phyloP scores from a whole-genome alignment of 2,113 vertebrate species.

The Myrmecobius fasciatus region DNA sequence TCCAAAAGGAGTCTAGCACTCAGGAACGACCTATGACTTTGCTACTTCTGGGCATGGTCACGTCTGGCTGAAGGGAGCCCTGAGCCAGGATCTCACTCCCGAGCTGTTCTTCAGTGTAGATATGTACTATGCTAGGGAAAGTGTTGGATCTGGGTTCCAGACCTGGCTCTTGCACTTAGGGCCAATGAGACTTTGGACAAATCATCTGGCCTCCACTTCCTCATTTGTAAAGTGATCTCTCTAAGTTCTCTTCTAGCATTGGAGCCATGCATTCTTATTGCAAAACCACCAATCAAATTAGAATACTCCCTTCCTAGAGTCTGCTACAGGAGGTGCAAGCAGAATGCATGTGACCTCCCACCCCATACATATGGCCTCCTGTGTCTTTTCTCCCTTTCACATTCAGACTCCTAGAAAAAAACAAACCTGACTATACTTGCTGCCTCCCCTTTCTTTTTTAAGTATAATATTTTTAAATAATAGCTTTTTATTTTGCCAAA shows the following conservation, averaged over 20 bases:
- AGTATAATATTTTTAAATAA: no score
- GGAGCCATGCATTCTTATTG: neutral
- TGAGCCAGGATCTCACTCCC: neutral
- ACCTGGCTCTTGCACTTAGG: neutral
- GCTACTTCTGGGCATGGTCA: neutral
- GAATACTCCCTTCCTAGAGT: neutral
- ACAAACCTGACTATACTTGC: neutral
- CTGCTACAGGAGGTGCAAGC: neutral
- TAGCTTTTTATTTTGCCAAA: no score
- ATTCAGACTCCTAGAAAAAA: neutral
- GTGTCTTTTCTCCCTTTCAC: conserved; percentile 31
- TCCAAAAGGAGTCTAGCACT: conserved; percentile 22
- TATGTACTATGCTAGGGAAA: neutral
- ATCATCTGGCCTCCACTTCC: neutral
- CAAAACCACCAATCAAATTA: neutral
- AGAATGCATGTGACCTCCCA: neutral
- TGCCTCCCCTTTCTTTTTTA: neutral
- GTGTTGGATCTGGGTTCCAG: neutral
- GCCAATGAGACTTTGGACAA: neutral
- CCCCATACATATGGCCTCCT: conserved; percentile 39
- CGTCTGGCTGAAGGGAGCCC: neutral
- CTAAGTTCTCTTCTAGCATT: neutral
- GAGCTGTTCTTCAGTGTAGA: neutral
- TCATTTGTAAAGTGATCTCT: neutral
- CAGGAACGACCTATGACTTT: neutral